phyloP scores from a whole-genome alignment of 2,113 vertebrate species.

The Brachyhypopomus gauderio region DNA sequence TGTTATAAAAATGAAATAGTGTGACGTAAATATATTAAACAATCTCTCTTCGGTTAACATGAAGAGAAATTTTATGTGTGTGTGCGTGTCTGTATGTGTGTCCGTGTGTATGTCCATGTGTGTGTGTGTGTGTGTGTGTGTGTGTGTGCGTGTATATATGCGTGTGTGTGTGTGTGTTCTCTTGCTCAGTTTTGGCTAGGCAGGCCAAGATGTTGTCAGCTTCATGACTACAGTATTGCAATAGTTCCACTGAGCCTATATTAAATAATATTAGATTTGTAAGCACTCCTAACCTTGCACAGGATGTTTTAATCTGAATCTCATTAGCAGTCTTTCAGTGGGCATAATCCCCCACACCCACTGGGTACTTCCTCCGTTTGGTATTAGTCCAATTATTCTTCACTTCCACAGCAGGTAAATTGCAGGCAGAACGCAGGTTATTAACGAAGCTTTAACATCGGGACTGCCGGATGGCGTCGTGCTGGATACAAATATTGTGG shows the following conservation, averaged over 20 bases:
- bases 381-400: not conserved
- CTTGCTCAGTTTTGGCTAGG: not conserved
- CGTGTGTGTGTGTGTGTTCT: not conserved
- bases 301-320: not conserved
- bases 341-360: not conserved
- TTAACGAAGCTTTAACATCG: not conserved
- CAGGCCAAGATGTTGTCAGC: not conserved
- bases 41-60: not conserved
- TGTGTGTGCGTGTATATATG: no score
- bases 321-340: not conserved
- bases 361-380: not conserved
- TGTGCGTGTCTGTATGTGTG: no score
- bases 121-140: no score
- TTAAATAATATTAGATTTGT: no score
- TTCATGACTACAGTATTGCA: no score
- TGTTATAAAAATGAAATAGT: not conserved
- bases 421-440: not conserved
- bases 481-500: not conserved
- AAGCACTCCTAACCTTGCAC: no score
- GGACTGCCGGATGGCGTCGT: slow-evolving; percentile 3
- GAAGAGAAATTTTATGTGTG: no score
- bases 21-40: not conserved
- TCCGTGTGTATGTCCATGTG: no score
- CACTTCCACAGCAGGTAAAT: slow-evolving; percentile 18
- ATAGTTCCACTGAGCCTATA: no score